Conservation (phyloP, 2,113 vertebrate species). For the Cynocephalus volans region DNA sequence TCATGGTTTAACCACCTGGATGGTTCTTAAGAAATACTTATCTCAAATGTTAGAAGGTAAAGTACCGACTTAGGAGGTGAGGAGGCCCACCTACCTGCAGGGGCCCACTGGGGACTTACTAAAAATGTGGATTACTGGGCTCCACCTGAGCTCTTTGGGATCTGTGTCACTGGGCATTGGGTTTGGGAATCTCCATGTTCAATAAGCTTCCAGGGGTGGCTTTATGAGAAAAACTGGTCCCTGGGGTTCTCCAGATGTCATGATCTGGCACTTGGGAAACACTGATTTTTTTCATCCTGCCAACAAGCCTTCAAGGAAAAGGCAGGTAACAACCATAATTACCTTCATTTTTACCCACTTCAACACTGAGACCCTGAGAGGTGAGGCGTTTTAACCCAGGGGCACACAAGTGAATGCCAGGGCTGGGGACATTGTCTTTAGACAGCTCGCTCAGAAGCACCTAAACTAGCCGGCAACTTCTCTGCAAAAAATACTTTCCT, state of each 20-base stretch:
- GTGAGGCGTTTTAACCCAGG: not conserved
- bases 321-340: not conserved
- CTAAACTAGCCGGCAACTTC: not conserved
- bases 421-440: not conserved
- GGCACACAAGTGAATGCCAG: not conserved
- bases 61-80: not conserved
- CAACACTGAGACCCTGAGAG: not conserved
- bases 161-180: not conserved
- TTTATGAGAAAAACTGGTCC: not conserved
- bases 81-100: not conserved
- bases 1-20: not conserved
- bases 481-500: slow-evolving; percentile 4
- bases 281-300: not conserved
- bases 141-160: not conserved
- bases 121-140: not conserved
- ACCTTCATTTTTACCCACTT: slow-evolving; percentile 28
- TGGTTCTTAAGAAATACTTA: not conserved
- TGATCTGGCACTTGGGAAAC: not conserved
- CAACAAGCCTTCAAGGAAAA: slow-evolving; percentile 31
- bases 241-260: not conserved
- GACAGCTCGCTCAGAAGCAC: not conserved
- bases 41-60: not conserved
- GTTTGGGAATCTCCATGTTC: not conserved
- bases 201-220: not conserved
- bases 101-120: not conserved